Evolutionary conservation across 37 sponge, comb jelly and placozoan genomes (phyloP).

Genomic region (Crambe crambe): DNA sequence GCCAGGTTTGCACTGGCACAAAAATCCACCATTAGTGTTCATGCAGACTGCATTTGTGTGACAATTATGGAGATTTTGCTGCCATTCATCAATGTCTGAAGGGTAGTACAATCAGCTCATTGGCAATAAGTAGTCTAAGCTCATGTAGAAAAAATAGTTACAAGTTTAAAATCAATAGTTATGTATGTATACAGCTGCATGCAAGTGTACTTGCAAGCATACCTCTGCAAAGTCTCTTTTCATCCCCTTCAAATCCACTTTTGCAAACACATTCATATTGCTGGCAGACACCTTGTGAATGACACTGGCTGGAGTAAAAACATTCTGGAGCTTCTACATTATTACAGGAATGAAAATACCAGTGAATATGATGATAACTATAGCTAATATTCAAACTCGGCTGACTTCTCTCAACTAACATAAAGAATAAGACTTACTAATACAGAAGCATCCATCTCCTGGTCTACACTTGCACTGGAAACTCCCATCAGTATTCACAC

Average conservation of each 20-base stretch:
- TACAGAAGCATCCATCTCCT: neutral
- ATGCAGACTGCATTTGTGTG: neutral
- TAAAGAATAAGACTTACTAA: too few species aligned
- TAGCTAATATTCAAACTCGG: neutral
- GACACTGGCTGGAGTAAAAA: neutral
- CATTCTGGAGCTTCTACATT: neutral
- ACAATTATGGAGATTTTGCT: neutral
- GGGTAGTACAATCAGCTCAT: neutral
- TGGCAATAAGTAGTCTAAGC: too few species aligned
- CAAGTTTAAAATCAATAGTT: too few species aligned
- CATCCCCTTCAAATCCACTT: constrained; percentile 2
- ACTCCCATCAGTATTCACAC: constrained; percentile 4
- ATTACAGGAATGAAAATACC: too few species aligned
- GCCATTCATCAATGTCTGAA: constrained; percentile 4
- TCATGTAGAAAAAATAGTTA: too few species aligned
- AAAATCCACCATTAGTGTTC: constrained; percentile 1
- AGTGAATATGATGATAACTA: neutral
- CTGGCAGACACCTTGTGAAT: neutral
- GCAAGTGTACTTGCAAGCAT: too few species aligned
- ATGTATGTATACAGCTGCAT: too few species aligned
- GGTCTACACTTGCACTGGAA: neutral
- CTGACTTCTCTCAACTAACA: neutral
- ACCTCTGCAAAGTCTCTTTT: neutral
- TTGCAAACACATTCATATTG: neutral
- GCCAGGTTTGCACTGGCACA: neutral